Evolutionary conservation across 2,113 vertebrate species (phyloP), one percentile per base, ranked within the genome.

Genomic region (Lagopus leucura): DNA sequence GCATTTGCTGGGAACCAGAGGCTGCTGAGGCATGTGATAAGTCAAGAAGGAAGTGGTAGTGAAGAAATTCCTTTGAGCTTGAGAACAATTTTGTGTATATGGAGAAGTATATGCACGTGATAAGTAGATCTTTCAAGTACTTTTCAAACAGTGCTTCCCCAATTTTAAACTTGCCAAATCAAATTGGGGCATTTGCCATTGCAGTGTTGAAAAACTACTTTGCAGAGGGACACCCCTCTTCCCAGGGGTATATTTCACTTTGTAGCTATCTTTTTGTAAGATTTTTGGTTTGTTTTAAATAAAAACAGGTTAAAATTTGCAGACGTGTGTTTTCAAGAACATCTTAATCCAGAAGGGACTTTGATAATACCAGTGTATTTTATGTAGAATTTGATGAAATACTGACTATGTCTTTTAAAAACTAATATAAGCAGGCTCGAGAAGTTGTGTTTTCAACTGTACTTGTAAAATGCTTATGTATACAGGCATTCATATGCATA

Each of bases 171-270:
- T 87, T 34, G 58, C 40, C 42, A 65, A 77, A 70, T 38, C 15
- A 80, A 48, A 10, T 77, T 60, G 74, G 73, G 58, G 24, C 60
- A 50, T 92, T 96, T 95, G 48, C 76, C 50, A 36, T 25, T 93
- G 87, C 80, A 78, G 83, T 86, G 70, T 45, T 78, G 76, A 38
- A 71, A 16, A 94, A 85, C 13, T 67, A 52, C 50, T 86, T 90
- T 64, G 50, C 79, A 92, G 91, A 74, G 63, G 76, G 52, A 71
- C 60, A 78, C 13, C 16, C 67, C 69, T 85, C 67, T 82, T 86
- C 63, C 55, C 20, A 69, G 79, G 66, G 38, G 11, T 69, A 25
- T 16, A 27, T 72, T 64, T 75, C 17, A 75, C 74, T 67, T 96
- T 72, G 22, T 48, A 36, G 17, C 15, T 36, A 0, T 24, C 11